phyloP scores from a whole-genome alignment of 2,888 invertebrate species.

The Erynnis tages region DNA sequence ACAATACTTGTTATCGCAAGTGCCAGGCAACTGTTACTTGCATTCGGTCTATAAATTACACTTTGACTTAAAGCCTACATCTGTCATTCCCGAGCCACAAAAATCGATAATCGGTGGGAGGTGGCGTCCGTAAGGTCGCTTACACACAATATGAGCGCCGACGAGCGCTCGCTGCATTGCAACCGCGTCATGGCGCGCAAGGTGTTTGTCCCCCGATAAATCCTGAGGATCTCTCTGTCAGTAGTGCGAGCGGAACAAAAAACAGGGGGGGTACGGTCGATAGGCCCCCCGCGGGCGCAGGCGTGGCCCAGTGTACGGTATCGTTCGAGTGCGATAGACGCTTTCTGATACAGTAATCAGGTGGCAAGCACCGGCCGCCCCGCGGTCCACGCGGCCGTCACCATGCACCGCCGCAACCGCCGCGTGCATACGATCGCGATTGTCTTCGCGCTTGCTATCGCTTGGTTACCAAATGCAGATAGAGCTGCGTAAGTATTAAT shows the following conservation, averaged over 20 bases:
- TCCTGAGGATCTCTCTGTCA: conserved; percentile 57
- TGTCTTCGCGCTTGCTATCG: conserved; percentile 62
- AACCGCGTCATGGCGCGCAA: conserved; percentile 51
- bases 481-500: conserved; percentile 67
- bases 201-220: conserved; percentile 61
- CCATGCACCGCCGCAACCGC: conserved; percentile 62
- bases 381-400: conserved; percentile 49
- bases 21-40: not conserved
- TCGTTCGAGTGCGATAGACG: conserved; percentile 47
- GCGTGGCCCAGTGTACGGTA: conserved; percentile 59
- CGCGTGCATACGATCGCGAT: conserved; percentile 66
- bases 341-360: conserved; percentile 41
- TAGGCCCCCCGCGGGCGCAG: conserved; percentile 54
- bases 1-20: conserved; percentile 7
- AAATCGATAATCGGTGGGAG: not conserved
- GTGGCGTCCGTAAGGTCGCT: conserved; percentile 6
- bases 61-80: not conserved
- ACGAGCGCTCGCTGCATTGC: conserved; percentile 40
- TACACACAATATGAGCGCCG: conserved; percentile 39
- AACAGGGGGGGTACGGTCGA: conserved; percentile 64
- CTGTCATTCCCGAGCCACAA: not conserved
- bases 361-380: conserved; percentile 58
- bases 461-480: conserved; percentile 62
- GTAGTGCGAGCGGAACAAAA: conserved; percentile 50
- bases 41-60: not conserved